Conservation (phyloP, 2,113 vertebrate species). For the Crotalus viridis region DNA sequence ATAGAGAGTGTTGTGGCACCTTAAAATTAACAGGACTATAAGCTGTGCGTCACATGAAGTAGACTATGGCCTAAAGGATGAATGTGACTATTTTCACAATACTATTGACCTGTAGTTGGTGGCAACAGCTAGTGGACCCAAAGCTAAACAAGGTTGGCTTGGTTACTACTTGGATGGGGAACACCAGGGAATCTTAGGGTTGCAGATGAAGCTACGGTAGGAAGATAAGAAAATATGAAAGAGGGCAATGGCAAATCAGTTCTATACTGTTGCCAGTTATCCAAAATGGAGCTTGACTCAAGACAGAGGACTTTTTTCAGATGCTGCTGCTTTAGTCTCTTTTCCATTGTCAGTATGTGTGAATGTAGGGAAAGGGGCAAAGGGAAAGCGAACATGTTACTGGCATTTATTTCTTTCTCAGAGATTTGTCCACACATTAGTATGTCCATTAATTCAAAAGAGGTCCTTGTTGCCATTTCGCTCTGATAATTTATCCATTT, state of each 20-base stretch:
- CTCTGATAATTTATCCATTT: not conserved
- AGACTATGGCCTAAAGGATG: not conserved
- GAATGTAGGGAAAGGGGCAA: not conserved
- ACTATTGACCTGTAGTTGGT: not conserved
- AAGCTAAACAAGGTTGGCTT: not conserved
- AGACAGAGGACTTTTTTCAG: not conserved
- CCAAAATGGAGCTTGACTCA: not conserved
- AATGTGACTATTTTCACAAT: not conserved
- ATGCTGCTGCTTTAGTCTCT: not conserved
- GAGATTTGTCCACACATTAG: not conserved
- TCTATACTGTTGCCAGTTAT: not conserved
- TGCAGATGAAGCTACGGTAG: not conserved
- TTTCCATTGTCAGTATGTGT: not conserved
- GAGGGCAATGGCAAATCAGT: not conserved
- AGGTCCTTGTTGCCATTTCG: not conserved
- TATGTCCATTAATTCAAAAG: not conserved
- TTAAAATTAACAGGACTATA: not conserved
- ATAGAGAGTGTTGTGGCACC: not conserved
- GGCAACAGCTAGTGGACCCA: not conserved
- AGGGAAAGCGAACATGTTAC: not conserved
- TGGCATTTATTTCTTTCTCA: not conserved
- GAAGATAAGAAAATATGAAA: not conserved
- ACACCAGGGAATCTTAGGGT: not conserved
- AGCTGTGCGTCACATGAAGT: not conserved
- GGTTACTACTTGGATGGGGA: not conserved